These are phyloP conservation scores for Pelagia noctiluca DNA, from an alignment of 30 jellyfish, hydroid and myxozoan genomes.

Conservation along the genomic window DNA sequence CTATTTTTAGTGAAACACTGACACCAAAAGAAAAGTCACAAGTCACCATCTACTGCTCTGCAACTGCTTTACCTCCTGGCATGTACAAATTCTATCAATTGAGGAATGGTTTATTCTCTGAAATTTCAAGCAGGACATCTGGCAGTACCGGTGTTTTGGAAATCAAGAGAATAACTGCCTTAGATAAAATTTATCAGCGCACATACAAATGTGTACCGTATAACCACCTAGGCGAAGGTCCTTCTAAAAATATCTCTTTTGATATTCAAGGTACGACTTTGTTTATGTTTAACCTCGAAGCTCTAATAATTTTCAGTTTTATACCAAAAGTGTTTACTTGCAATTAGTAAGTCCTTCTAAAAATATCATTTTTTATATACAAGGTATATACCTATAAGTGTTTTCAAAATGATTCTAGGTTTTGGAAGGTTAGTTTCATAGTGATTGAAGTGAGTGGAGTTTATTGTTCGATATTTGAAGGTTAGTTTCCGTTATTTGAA, in stretches of 20 bases:
- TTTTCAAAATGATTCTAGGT: too few species aligned
- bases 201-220: conserved; percentile 64
- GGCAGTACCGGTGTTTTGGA: conserved; percentile 22
- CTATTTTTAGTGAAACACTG: not conserved
- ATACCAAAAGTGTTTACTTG: too few species aligned
- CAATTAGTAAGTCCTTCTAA: too few species aligned
- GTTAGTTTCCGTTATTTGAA: too few species aligned
- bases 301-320: too few species aligned
- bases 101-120: not conserved
- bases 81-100: conserved; percentile 22
- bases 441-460: too few species aligned
- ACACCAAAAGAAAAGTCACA: conserved; percentile 7
- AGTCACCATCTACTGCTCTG: conserved; percentile 30
- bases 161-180: conserved; percentile 16
- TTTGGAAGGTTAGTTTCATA: too few species aligned
- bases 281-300: too few species aligned
- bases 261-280: conserved; percentile 62
- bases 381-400: too few species aligned
- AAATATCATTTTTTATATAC: too few species aligned
- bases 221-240: conserved; percentile 57
- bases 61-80: conserved; percentile 36
- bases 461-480: too few species aligned
- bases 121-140: conserved; percentile 7
- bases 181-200: conserved; percentile 4
- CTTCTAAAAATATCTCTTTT: conserved; percentile 2